These are phyloP conservation scores for Sebastes hubbsi DNA, from an alignment of 2,797 vertebrate species.

Conservation along the genomic window DNA sequence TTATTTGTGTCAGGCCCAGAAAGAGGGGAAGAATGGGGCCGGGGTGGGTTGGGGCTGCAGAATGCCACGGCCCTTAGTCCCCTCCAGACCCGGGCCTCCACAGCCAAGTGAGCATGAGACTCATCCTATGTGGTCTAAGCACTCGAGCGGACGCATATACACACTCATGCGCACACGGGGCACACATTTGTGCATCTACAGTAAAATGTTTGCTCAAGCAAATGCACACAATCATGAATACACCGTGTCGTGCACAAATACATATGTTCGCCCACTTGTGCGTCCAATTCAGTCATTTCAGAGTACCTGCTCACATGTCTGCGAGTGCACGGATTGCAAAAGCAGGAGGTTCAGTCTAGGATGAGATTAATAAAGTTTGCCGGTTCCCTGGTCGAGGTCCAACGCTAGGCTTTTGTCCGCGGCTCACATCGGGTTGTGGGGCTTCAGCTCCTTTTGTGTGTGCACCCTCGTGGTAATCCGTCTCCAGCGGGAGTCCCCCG, in stretches of 20 bases:
- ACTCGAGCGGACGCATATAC: constrained; percentile 49
- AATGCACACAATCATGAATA: neutral
- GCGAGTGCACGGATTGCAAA: constrained; percentile 32
- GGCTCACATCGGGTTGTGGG: constrained; percentile 77
- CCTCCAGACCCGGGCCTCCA: constrained; percentile 74
- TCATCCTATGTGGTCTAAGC: constrained; percentile 79
- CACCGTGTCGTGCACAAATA: neutral
- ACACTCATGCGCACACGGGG: constrained; percentile 16
- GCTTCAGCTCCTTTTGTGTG: constrained; percentile 88
- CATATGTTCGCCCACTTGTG: neutral
- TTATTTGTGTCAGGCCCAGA: constrained; percentile 97
- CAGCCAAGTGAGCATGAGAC: constrained; percentile 86
- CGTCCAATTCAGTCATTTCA: neutral
- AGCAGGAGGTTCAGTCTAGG: constrained; percentile 57
- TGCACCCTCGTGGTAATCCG: constrained; percentile 84
- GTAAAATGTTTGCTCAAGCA: constrained; percentile 27
- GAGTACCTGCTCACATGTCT: constrained; percentile 31
- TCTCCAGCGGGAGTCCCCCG: constrained; percentile 85
- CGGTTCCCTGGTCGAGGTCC: constrained; percentile 74
- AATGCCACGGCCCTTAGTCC: constrained; percentile 81
- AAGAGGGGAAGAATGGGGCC: constrained; percentile 87
- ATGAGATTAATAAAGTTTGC: constrained; percentile 79
- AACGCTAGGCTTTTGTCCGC: constrained; percentile 69
- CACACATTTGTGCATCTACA: constrained; percentile 24
- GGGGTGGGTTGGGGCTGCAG: constrained; percentile 86